phyloP scores from a whole-genome alignment of 2,113 vertebrate genomes.

The Pseudonaja textilis region DNA sequence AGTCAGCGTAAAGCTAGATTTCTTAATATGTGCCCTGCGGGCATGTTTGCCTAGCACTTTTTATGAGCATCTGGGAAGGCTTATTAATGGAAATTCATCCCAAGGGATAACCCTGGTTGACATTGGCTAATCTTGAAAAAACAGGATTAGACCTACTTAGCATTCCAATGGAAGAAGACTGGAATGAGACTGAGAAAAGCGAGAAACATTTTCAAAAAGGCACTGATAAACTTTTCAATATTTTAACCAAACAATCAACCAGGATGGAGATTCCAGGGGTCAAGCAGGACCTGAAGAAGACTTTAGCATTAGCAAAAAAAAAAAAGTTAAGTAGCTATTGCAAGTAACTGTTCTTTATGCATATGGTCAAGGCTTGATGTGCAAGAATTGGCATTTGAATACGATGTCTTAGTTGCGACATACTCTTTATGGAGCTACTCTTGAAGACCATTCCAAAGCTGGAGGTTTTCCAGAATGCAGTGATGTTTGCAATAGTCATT shows the following conservation, averaged over 20 bases:
- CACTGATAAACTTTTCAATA: not conserved
- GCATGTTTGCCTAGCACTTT: not conserved
- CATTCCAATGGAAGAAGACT: not conserved
- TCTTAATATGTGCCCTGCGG: not conserved
- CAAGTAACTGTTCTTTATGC: not conserved
- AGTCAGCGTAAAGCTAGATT: not conserved
- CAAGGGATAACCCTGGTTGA: not conserved
- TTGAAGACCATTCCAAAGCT: not conserved
- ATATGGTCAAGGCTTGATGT: not conserved
- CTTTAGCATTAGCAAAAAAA: not conserved
- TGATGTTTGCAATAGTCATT: not conserved
- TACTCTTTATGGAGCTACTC: not conserved
- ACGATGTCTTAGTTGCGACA: not conserved
- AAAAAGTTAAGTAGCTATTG: not conserved
- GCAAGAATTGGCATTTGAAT: too few species aligned
- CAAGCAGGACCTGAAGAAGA: not conserved
- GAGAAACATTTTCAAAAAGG: not conserved
- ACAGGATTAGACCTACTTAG: not conserved
- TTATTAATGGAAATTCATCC: not conserved
- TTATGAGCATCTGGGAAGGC: not conserved
- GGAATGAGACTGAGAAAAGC: not conserved
- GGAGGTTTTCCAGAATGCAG: not conserved
- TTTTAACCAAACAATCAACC: not conserved
- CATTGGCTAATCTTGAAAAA: not conserved
- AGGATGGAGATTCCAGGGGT: not conserved